A percentile compares a stretch with the other conserved stretches of the same genome.
phyloP scores from a whole-genome alignment of 1,140 invertebrate species.

The Hyphantria cunea region DNA sequence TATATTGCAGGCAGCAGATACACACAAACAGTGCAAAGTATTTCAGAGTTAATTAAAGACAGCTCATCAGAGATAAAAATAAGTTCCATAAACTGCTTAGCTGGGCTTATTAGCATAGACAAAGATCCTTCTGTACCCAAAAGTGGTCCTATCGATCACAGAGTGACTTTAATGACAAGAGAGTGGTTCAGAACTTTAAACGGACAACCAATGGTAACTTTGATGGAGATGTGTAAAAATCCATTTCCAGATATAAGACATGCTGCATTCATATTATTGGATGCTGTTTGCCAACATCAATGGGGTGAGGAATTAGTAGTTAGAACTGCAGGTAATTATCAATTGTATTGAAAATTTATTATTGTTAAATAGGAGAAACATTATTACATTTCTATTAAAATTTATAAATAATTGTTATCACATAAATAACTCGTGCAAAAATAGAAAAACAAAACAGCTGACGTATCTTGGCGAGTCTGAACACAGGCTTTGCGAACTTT shows the following conservation, averaged over 20 bases:
- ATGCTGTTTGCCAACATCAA: constrained; percentile 80
- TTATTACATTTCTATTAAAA: no score
- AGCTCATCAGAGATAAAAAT: constrained; percentile 84
- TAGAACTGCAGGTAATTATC: constrained; percentile 78
- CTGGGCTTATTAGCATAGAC: constrained; percentile 80
- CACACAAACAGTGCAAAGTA: constrained; percentile 77
- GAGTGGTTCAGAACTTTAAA: constrained; percentile 81
- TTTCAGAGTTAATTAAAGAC: constrained; percentile 81
- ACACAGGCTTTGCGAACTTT: no score
- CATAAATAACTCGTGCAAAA: no score
- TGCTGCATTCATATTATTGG: constrained; percentile 80
- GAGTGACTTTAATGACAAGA: constrained; percentile 77
- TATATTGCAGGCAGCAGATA: constrained; percentile 73
- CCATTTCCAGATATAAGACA: constrained; percentile 86
- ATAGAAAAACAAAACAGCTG: no score
- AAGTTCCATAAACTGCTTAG: constrained; percentile 83
- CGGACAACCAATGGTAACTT: constrained; percentile 61
- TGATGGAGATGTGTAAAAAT: constrained; percentile 81
- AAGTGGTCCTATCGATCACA: constrained; percentile 56
- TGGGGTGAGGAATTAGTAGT: constrained; percentile 86
- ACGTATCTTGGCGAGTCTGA: no score
- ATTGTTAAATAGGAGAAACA: no score
- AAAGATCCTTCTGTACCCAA: constrained; percentile 40
- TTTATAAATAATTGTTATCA: no score
- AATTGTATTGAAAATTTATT: no score